A percentile compares a stretch with the other conserved stretches of the same genome.
Conservation (phyloP, 2,797 vertebrate genomes). For the Microctenopoma lineatum region DNA sequence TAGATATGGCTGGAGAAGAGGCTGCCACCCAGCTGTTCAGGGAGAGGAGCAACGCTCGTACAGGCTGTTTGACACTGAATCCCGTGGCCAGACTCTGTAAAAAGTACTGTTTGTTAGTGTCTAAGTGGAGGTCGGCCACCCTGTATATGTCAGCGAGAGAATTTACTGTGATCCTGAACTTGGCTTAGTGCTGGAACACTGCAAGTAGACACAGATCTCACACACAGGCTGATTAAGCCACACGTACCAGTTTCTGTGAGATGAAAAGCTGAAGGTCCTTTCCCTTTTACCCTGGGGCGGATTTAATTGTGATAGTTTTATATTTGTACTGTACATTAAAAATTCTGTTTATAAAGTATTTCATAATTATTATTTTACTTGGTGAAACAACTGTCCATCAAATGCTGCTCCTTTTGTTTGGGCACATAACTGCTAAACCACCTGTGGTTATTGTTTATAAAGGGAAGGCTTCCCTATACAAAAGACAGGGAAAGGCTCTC, state of each 20-base stretch:
- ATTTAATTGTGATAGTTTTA: not conserved
- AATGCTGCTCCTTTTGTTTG: conserved; percentile 21
- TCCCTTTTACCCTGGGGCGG: not conserved
- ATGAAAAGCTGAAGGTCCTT: not conserved
- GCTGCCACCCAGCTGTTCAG: conserved; percentile 67
- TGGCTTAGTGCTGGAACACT: not conserved
- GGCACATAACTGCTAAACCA: conserved; percentile 58
- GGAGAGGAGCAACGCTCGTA: conserved; percentile 36
- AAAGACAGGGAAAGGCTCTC: conserved; percentile 60
- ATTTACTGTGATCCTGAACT: conserved; percentile 20
- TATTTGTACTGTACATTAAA: conserved; percentile 14
- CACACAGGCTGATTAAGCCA: too few relatives aligned
- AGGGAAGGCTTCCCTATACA: conserved; percentile 54
- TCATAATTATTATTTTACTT: conserved; percentile 9
- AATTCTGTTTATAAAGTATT: too few relatives aligned
- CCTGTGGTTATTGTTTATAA: conserved; percentile 67
- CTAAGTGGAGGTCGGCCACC: conserved; percentile 33
- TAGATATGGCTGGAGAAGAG: conserved; percentile 59
- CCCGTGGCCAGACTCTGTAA: conserved; percentile 46
- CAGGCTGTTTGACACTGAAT: conserved; percentile 36
- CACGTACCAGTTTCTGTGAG: not conserved
- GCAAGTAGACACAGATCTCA: not conserved
- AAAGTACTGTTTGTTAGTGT: conserved; percentile 51
- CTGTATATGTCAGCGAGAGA: conserved; percentile 16
- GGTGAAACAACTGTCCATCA: conserved; percentile 34